phyloP scores from a whole-genome alignment of 2,797 vertebrate species.

The Squalus acanthias region DNA sequence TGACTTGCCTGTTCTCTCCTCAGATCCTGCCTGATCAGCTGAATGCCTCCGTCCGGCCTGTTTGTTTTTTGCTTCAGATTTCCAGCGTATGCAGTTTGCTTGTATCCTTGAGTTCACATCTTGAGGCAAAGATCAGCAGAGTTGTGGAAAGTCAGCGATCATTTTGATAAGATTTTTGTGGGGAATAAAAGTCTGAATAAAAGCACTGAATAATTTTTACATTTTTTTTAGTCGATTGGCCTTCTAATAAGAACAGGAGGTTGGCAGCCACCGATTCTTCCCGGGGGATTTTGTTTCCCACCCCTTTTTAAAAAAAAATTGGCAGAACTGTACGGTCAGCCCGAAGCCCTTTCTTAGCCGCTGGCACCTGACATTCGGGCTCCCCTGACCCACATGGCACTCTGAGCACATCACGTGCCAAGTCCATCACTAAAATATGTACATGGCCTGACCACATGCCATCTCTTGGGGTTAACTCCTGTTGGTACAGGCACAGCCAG shows the following conservation, averaged over 20 bases:
- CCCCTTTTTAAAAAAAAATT: background rate
- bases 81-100: background rate
- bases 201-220: background rate
- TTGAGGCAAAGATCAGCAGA: background rate
- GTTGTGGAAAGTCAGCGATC: background rate
- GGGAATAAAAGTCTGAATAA: background rate
- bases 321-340: background rate
- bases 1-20: background rate
- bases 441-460: background rate
- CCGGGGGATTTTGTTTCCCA: background rate
- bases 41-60: background rate
- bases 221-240: too few relatives aligned
- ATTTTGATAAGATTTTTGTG: background rate
- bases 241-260: background rate
- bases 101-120: background rate
- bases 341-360: background rate
- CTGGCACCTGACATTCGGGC: background rate
- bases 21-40: background rate
- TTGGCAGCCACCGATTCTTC: background rate
- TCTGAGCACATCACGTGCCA: background rate
- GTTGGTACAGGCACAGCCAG: background rate
- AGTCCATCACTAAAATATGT: background rate
- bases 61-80: background rate
- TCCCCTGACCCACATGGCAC: background rate
- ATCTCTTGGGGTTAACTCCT: background rate